Percentiles rank a stretch among this genome's conserved stretches.
Conservation (phyloP, 30 jellyfish, hydroid and myxozoan genomes). For the Phacellophora camtschatica region DNA sequence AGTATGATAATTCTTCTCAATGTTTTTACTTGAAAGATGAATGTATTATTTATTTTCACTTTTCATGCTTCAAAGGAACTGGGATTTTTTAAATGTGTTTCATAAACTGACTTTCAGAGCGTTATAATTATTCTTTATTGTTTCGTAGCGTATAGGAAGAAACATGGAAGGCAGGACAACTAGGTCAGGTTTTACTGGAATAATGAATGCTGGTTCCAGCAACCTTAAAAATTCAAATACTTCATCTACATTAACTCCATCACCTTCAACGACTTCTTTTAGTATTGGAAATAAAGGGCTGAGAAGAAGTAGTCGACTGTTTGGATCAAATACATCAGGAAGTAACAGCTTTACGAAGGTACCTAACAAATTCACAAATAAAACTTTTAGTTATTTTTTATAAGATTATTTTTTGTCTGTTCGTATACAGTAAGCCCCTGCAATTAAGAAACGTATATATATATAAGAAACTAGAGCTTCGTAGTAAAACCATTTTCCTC, state of each 20-base stretch:
- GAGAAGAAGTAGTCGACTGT: slow-evolving; percentile 90
- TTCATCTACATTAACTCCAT: slow-evolving; percentile 52
- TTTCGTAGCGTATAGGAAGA: slow-evolving; percentile 13
- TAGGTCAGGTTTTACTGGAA: slow-evolving; percentile 55
- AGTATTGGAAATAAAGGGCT: slow-evolving; percentile 54
- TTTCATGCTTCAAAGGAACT: too few relatives aligned
- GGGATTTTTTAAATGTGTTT: too few relatives aligned
- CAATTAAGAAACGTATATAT: too few relatives aligned
- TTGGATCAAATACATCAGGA: slow-evolving; percentile 69
- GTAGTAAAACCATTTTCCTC: too few relatives aligned
- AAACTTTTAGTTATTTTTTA: too few relatives aligned
- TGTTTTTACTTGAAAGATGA: too few relatives aligned
- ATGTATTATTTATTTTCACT: too few relatives aligned
- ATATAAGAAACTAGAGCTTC: too few relatives aligned
- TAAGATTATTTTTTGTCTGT: too few relatives aligned
- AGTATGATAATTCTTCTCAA: too few relatives aligned
- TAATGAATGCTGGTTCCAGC: slow-evolving; percentile 68
- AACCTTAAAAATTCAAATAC: slow-evolving; percentile 28
- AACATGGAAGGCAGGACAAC: slow-evolving; percentile 58
- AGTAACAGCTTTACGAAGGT: slow-evolving; percentile 39
- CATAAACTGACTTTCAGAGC: too few relatives aligned
- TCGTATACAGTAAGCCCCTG: too few relatives aligned
- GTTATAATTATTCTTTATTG: neutral
- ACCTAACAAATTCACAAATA: neutral
- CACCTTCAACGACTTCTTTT: slow-evolving; percentile 64